Base-by-base conservation (phyloP, 2,113 vertebrate genomes). In the Hypomesus transpacificus region DNA sequence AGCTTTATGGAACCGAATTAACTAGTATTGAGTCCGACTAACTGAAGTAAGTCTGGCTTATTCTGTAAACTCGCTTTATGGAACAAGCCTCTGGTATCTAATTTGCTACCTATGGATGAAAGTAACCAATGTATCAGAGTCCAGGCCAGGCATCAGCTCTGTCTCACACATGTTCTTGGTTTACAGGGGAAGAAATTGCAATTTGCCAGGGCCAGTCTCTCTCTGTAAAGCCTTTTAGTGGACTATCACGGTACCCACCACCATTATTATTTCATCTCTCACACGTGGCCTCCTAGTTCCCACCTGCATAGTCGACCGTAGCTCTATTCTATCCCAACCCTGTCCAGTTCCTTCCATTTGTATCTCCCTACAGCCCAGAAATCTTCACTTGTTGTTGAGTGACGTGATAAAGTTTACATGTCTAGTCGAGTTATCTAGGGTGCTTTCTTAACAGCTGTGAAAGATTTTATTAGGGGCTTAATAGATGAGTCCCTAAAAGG, bases 91-190 rank as follows among this genome's bases (percentile, higher is more conserved):
- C n/a, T 14, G 52, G 18, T 54, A 4, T 8, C 9, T 54, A 54
- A 54, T 54, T 54, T 13, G 31, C 31, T 34, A 34, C 31, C 31
- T 34, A 34, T 34, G 4, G 31, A 34, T 34, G 31, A 34, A 34
- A 54, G 52, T 54, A 54, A 54, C 14, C 52, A 11, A 46, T 46
- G 39, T 46, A 46, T 11, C 39, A 46, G 54, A 3, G 16, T 8
- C 54, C 54, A 18, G n/a, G 14, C 61, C 28, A 14, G 60, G 60
- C 31, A 20, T 2, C 22, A 20, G 4, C 18, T 34, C 67, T 17
- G n/a, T 52, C 75, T 73, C 77, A 82, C 81, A 85, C 82, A 80
- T 87, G 83, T 71, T 71, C 76, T 70, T 77, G 58, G 59, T 85
- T 86, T 56, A 20, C 54, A 18, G n/a, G 79, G 62, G 57, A 65